phyloP scores from a whole-genome alignment of 1,140 invertebrate genomes.

The Lepidurus packardi region DNA sequence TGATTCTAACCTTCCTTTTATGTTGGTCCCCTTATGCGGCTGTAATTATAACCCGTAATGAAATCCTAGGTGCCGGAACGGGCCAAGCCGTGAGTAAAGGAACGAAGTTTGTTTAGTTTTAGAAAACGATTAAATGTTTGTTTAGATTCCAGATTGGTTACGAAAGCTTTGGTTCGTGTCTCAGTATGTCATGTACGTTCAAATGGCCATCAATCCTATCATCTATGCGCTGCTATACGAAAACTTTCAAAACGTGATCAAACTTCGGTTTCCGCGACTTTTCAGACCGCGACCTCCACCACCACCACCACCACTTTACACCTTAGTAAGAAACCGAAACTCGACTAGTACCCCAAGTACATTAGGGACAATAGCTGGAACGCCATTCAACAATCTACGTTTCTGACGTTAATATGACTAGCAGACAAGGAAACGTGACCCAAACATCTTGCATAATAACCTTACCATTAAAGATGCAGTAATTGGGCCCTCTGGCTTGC shows the following conservation, averaged over 20 bases:
- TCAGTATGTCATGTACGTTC: constrained; percentile 60
- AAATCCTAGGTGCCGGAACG: constrained; percentile 41
- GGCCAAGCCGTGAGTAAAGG: constrained; percentile 27
- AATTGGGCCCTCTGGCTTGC: too few species aligned
- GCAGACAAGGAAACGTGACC: neutral
- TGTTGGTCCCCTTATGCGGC: constrained; percentile 64
- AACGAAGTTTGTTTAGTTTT: constrained; percentile 9
- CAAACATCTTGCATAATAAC: neutral
- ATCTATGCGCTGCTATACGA: constrained; percentile 66
- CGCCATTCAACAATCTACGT: neutral
- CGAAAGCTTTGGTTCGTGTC: constrained; percentile 57
- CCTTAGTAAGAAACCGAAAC: neutral
- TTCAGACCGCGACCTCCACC: neutral
- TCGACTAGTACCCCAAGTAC: constrained; percentile 26
- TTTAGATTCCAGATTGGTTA: constrained; percentile 43
- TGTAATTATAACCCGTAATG: constrained; percentile 56
- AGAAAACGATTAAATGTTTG: neutral
- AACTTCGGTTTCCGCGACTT: constrained; percentile 40
- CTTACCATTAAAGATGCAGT: neutral
- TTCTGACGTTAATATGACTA: constrained; percentile 14
- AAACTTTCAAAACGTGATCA: constrained; percentile 57
- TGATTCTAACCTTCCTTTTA: constrained; percentile 58
- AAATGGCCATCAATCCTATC: constrained; percentile 65
- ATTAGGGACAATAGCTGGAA: neutral
- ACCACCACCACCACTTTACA: neutral